Evolutionary conservation across 2,888 invertebrate genomes (phyloP).

Genomic region (Perizoma affinitatum): DNA sequence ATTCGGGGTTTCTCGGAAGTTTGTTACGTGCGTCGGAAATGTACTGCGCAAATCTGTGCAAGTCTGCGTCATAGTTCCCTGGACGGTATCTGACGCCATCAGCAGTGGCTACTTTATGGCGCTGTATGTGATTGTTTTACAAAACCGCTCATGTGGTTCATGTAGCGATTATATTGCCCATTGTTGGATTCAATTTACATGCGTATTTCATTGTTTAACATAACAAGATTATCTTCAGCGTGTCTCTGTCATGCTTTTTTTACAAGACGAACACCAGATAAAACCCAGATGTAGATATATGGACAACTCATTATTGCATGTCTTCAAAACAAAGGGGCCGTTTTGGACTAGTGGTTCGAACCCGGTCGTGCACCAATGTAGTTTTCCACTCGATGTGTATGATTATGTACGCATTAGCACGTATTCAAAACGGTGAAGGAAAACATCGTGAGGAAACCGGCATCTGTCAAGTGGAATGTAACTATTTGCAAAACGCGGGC

Average conservation of each 20-base stretch:
- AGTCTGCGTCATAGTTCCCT: constrained; percentile 50
- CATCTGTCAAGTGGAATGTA: no score
- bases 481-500: no score
- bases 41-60: constrained; percentile 50
- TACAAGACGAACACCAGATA: constrained; percentile 4
- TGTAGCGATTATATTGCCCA: constrained; percentile 31
- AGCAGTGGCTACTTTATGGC: constrained; percentile 41
- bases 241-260: constrained; percentile 29
- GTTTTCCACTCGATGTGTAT: no score
- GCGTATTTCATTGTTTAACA: constrained; percentile 34
- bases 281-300: background rate
- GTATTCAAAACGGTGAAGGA: no score
- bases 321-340: no score
- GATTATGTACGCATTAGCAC: no score
- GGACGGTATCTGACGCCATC: constrained; percentile 44
- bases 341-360: no score
- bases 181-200: constrained; percentile 38
- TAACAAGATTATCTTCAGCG: constrained; percentile 29
- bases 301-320: no score
- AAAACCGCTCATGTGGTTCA: constrained; percentile 41
- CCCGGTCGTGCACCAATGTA: no score
- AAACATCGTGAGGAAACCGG: no score
- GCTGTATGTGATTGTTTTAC: constrained; percentile 52
- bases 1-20: constrained; percentile 23
- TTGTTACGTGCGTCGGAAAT: constrained; percentile 49